Percentiles rank a stretch among this genome's conserved stretches.
These are phyloP conservation scores for Rhinoptilus africanus DNA, from an alignment of 2,113 vertebrate genomes.

Conservation along the genomic window DNA sequence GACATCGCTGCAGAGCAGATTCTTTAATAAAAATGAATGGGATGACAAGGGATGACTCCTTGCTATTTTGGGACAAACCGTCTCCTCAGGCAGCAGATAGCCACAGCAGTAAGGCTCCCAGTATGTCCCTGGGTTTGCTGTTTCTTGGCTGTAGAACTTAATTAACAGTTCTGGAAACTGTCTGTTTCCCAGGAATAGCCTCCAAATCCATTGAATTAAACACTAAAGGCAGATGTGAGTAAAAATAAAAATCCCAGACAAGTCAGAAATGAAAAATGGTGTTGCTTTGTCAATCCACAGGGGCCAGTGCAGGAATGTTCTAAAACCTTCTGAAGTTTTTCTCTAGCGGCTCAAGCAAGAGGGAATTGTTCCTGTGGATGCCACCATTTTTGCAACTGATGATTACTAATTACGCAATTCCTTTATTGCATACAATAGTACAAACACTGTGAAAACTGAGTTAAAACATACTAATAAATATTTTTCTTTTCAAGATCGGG, in stretches of 20 bases:
- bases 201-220: neutral
- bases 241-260: constrained; percentile 1
- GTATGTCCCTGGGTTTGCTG: neutral
- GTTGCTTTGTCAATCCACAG: neutral
- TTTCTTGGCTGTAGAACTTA: constrained; percentile 23
- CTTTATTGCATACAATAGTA: neutral
- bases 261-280: neutral
- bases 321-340: neutral
- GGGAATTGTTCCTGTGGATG: neutral
- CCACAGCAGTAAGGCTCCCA: neutral
- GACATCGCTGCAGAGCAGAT: neutral
- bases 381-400: neutral
- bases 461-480: neutral
- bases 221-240: neutral
- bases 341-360: neutral
- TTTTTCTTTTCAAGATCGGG: neutral
- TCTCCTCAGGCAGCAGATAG: constrained; percentile 6
- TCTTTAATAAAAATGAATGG: constrained; percentile 15
- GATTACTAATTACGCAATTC: neutral
- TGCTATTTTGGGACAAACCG: constrained; percentile 27
- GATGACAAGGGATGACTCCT: neutral
- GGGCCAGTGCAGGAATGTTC: neutral
- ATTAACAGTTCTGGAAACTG: neutral
- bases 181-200: constrained; percentile 3
- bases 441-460: neutral